Conservation (phyloP, 2,797 vertebrate species). For the Mallotus villosus region DNA sequence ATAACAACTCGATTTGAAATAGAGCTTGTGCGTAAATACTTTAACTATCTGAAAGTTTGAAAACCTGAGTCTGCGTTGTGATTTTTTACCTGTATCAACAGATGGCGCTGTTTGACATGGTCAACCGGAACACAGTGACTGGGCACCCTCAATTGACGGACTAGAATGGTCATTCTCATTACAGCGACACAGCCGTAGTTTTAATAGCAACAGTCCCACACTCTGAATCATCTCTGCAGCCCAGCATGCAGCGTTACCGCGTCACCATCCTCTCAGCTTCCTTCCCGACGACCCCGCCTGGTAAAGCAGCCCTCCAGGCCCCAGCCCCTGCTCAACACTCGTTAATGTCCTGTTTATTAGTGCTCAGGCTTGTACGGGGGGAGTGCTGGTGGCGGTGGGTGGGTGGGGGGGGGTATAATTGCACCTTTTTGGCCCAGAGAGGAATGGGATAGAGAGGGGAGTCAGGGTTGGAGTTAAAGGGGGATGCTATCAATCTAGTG, state of each 20-base stretch:
- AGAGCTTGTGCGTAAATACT: no score
- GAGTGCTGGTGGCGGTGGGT: background rate
- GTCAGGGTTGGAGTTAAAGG: background rate
- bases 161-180: no score
- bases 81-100: background rate
- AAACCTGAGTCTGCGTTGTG: no score
- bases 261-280: background rate
- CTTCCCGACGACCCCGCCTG: background rate
- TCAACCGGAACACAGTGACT: background rate
- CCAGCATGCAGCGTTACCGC: no score
- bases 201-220: no score
- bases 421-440: background rate
- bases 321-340: background rate
- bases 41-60: no score
- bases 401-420: background rate
- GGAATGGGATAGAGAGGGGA: background rate
- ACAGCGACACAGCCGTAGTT: no score
- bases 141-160: no score
- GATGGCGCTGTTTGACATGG: background rate
- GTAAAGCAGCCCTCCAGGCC: background rate
- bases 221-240: no score
- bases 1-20: no score
- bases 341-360: conserved; percentile 4
- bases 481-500: conserved; percentile 36
- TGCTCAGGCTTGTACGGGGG: background rate